A percentile compares a stretch with the other conserved stretches of the same genome.
These are phyloP conservation scores for Eumacrocentrus americanus DNA, from an alignment of 2,888 invertebrate species.

Conservation along the genomic window DNA sequence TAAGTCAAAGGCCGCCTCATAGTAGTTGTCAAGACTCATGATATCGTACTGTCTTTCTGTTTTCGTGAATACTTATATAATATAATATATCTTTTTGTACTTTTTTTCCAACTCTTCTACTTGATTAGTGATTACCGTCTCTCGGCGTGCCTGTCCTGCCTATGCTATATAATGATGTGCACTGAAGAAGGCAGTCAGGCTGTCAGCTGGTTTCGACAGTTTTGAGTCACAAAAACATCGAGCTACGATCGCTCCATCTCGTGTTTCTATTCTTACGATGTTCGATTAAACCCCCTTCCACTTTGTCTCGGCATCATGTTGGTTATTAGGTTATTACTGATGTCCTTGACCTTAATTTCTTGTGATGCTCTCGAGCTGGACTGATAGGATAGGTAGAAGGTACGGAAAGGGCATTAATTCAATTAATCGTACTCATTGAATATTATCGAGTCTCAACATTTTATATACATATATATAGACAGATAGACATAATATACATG, in stretches of 20 bases:
- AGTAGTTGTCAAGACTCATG: constrained; percentile 68
- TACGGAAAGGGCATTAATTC: background rate
- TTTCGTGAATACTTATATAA: no score
- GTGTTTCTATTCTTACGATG: no score
- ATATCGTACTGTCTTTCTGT: no score
- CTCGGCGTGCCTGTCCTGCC: no score
- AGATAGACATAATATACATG: constrained; percentile 31
- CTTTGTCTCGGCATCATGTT: background rate
- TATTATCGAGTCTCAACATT: no score
- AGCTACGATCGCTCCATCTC: constrained; percentile 16
- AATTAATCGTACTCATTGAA: background rate
- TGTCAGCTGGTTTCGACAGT: background rate
- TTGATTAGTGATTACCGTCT: no score
- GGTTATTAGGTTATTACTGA: background rate
- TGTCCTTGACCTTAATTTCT: background rate
- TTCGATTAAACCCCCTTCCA: background rate
- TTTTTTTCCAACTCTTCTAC: no score
- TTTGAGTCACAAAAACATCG: background rate
- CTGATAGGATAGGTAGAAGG: no score
- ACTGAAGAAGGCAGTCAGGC: background rate
- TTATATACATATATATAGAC: no score
- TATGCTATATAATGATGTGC: background rate
- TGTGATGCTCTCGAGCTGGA: background rate
- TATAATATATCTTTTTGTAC: no score
- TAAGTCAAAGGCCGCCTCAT: constrained; percentile 68